Conservation (phyloP, 2,797 vertebrate species). For the Typhlichthys subterraneus region DNA sequence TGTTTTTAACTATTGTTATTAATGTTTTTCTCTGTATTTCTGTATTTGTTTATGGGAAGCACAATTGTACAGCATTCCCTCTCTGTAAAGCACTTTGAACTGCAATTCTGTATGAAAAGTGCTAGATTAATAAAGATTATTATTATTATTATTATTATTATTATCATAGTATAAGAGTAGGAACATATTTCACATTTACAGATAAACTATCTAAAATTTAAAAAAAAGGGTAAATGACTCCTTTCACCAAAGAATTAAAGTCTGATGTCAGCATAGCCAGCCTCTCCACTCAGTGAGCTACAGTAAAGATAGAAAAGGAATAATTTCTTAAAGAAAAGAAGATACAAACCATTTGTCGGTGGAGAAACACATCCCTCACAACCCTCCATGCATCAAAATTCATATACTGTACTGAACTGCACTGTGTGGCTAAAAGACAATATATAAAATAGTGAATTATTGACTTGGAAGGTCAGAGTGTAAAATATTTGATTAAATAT, state of each 20-base stretch:
- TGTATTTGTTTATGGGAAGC: too few relatives aligned
- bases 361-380: conserved; percentile 49
- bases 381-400: conserved; percentile 60
- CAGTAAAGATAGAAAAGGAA: conserved; percentile 35
- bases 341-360: conserved; percentile 60
- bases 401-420: conserved; percentile 47
- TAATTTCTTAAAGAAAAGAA: conserved; percentile 49
- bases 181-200: conserved; percentile 21
- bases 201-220: conserved; percentile 33
- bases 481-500: conserved; percentile 78
- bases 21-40: too few relatives aligned
- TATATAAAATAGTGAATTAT: conserved; percentile 77
- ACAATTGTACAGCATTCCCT: too few relatives aligned
- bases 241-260: conserved; percentile 18
- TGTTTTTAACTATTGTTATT: too few relatives aligned
- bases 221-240: conserved; percentile 30
- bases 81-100: too few relatives aligned
- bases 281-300: conserved; percentile 28
- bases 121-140: too few relatives aligned
- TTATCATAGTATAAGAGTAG: neutral
- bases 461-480: conserved; percentile 81
- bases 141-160: too few relatives aligned
- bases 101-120: too few relatives aligned
- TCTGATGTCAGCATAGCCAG: conserved; percentile 2
- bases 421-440: conserved; percentile 44